Evolutionary conservation across 2,113 vertebrate genomes (phyloP).

Genomic region (Pomatostomus ruficeps): DNA sequence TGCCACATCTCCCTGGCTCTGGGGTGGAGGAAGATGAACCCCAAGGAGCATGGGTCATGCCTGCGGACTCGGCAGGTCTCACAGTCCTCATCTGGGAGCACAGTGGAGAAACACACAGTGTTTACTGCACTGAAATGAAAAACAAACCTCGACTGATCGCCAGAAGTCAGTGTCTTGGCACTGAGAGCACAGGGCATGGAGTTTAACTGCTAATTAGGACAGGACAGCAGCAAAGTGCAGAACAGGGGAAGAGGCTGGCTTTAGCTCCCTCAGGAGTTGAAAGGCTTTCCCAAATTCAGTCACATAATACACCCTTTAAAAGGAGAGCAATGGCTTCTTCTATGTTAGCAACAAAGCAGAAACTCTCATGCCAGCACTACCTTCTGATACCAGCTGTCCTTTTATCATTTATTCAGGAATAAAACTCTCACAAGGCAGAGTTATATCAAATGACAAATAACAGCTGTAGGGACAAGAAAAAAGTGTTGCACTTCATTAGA

Average conservation of each 20-base stretch:
- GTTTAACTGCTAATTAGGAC: background rate
- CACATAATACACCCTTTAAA: background rate
- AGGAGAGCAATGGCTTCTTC: background rate
- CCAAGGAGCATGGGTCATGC: background rate
- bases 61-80: background rate
- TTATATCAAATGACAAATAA: slow-evolving; percentile 44
- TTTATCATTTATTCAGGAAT: slow-evolving; percentile 14
- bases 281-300: slow-evolving; percentile 2
- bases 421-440: background rate
- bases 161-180: background rate
- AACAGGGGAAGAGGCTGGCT: background rate
- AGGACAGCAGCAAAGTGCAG: background rate
- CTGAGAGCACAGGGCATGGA: background rate
- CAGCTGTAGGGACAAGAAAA: slow-evolving; percentile 23
- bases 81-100: background rate
- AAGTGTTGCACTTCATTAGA: slow-evolving; percentile 25
- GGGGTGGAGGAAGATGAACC: background rate
- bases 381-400: background rate
- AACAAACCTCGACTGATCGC: background rate
- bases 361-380: background rate
- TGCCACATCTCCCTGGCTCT: background rate
- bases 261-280: background rate
- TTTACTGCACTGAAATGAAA: background rate
- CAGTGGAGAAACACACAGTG: background rate
- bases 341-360: background rate